phyloP scores from a whole-genome alignment of 2,888 invertebrate genomes.

The Drosophila niveifrons region DNA sequence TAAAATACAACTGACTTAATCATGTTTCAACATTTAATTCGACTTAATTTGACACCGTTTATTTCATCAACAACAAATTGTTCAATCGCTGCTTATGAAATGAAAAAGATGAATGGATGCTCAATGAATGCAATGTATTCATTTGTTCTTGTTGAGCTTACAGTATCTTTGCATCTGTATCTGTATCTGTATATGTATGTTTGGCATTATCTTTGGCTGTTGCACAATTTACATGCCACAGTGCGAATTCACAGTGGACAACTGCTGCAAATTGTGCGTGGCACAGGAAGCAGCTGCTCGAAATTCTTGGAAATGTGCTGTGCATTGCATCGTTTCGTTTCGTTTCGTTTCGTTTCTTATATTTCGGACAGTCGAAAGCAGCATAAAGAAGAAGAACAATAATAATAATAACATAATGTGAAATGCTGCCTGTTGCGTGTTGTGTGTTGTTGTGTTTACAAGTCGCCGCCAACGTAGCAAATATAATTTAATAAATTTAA shows the following conservation, averaged over 20 bases:
- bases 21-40: background rate
- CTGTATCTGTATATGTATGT: conserved; percentile 32
- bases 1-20: no score
- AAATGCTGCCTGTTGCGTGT: conserved; percentile 40
- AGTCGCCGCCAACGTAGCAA: conserved; percentile 49
- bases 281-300: conserved; percentile 79
- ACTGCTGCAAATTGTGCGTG: conserved; percentile 69
- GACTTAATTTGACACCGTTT: background rate
- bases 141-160: conserved; percentile 28
- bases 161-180: conserved; percentile 41
- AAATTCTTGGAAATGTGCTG: conserved; percentile 79
- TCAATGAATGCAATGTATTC: background rate
- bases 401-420: conserved; percentile 20
- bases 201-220: conserved; percentile 36
- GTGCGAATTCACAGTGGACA: conserved; percentile 45
- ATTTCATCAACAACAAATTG: conserved; percentile 10
- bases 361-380: conserved; percentile 42
- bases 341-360: conserved; percentile 42
- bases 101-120: conserved; percentile 25
- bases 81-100: conserved; percentile 40
- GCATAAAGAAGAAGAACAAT: conserved; percentile 22
- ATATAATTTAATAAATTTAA: conserved; percentile 78
- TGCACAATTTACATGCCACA: conserved; percentile 57
- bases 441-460: conserved; percentile 42
- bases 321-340: conserved; percentile 44